Conservation (phyloP, 2,797 vertebrate species). For the Aphelocoma californica region DNA sequence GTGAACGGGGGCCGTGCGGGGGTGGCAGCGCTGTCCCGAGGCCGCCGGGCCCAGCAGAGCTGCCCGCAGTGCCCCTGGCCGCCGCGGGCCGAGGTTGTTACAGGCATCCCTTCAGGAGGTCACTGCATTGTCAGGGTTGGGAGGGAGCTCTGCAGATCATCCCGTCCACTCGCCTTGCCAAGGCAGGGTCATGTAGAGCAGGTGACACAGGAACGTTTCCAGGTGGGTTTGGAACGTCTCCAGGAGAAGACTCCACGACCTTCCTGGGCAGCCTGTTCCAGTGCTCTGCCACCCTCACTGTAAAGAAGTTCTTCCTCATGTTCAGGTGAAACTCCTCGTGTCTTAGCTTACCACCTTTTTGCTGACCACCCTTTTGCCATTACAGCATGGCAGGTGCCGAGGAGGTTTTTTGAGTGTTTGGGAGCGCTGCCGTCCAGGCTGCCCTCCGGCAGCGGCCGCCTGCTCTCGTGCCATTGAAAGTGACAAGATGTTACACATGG, state of each 20-base stretch:
- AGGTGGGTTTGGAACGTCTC: not conserved
- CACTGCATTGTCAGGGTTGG: not conserved
- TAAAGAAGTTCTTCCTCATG: not conserved
- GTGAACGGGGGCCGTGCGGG: not conserved
- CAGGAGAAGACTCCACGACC: not conserved
- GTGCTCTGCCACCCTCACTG: not conserved
- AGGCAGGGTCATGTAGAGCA: not conserved
- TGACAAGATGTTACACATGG: not conserved
- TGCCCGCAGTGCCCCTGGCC: not conserved
- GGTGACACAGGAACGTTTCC: not conserved
- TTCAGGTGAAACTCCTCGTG: not conserved
- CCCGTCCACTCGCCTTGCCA: not conserved
- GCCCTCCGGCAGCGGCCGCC: not conserved
- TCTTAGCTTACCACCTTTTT: not conserved
- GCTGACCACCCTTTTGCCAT: not conserved
- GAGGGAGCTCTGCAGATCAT: not conserved
- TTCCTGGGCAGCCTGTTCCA: not conserved
- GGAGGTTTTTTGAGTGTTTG: not conserved
- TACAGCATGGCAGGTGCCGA: not conserved
- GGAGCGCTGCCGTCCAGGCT: fast-evolving
- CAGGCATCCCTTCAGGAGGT: not conserved
- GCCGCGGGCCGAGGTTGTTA: not conserved
- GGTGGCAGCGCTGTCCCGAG: not conserved
- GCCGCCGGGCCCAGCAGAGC: not conserved
- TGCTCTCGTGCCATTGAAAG: not conserved